Evolutionary conservation across 2,797 vertebrate genomes (phyloP), one percentile per base, ranked within the genome.

Genomic region (Sebastes jordani): DNA sequence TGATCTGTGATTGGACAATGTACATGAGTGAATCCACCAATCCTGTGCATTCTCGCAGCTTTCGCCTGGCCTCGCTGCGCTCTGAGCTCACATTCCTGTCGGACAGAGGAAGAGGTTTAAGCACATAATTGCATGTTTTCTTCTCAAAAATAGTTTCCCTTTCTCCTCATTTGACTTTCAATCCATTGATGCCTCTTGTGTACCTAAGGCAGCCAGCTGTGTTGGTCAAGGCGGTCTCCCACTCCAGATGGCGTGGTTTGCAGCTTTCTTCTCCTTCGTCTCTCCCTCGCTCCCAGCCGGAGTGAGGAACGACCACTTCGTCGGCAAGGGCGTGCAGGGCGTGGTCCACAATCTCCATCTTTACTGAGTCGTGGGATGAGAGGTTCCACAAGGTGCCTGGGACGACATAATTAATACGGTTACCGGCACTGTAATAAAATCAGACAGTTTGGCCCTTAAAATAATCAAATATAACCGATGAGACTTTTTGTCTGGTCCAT

Each of bases 271-370:
- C 97, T 14, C 86, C 93, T 7, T 97, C 97, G 1, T 83, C 90
- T 42, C 75, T 92, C 10, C 97, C 97, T 73, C 95, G 94, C 88
- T 99, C 97, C 99, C 98, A 99, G 49, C 98, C 99, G 0, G 98
- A 99, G 91, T 93, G 97, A 0, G 98, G 97, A 82, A 99, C 97
- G 66, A 99, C 89, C 22, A 99, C 97, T 84, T 99, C 98, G 0
- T 99, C 97, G 0, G 96, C 97, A 56, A 99, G 91, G 2, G 98
- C 98, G 0, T 99, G 97, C 67, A 99, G 92, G 0, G 98, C 99
- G 0, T 99, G 97, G 89, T 99, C 98, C 91, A 99, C 99, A 0
- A 99, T 99, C 92, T 99, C 98, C 98, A 99, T 99, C 94, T 99
- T 99, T 78, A 99, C 97, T 0, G 97, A 97, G 91, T 99, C 98